Evolutionary conservation across 2,888 invertebrate genomes (phyloP), one percentile per base, ranked within the genome.

Genomic region (Yponomeuta evonymella): DNA sequence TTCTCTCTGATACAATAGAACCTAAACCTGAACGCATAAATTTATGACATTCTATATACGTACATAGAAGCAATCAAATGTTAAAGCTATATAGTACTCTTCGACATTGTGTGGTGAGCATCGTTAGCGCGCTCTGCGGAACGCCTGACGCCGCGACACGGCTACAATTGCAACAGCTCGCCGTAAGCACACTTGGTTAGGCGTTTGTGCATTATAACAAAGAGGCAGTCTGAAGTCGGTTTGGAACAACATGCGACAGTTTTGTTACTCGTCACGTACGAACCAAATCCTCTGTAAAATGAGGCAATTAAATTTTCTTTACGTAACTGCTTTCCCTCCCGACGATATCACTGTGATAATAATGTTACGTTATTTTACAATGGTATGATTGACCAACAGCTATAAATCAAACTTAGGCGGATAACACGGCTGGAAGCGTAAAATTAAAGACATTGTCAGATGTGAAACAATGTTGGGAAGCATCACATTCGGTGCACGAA

Each of bases 401-500:
- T 43, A 43, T 43, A 43, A 43, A 43, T 43, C 43, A 43, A 8
- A 43, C 43, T 43, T 8, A 58, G 15, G 12, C 51, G 33, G 33
- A 33, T 33, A 5, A 33, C 2, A 12, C 12, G 15, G 15, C 51
- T 15, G 15, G 51, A 58, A 58, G 51, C 43, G 43, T 15, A 15
- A 58, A 58, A 15, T 58, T 58, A 58, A 58, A 58, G 51, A 58
- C 51, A 15, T 58, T 58, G 51, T 58, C 51, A 58, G 51, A 15
- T 81, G 79, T 85, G 84, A 83, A 86, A 83, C 83, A 81, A 83
- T 85, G 85, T 84, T 87, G 85, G 86, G 87, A 88, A 90, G 90
- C 90, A 91, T 91, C 86, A 84, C 90, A 91, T 91, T 92, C 92
- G 86, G 88, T 90, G 89, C 90, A 92, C 90, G 91, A 90, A 90